Evolutionary conservation across 2,888 invertebrate species (phyloP).

Genomic region (Cephus nigrinus): DNA sequence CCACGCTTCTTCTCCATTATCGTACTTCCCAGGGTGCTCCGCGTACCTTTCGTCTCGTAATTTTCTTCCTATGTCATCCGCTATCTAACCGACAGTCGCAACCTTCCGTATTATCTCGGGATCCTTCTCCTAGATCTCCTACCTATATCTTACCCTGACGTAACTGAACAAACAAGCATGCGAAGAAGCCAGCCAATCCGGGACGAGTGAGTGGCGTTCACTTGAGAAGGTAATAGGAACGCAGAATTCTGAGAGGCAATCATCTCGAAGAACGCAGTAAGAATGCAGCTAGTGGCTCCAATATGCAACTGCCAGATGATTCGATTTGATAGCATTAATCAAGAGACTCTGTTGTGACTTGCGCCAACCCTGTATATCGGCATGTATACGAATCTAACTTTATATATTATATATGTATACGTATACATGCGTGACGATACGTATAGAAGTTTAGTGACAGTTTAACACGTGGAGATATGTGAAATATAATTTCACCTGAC

Average conservation of each 20-base stretch:
- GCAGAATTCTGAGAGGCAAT: slow-evolving; percentile 25
- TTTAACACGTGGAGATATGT: not conserved
- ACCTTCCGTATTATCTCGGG: not conserved
- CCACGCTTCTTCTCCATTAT: not conserved
- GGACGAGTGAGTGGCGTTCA: not conserved
- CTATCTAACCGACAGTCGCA: not conserved
- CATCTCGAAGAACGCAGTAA: slow-evolving; percentile 18
- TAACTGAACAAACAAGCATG: not conserved
- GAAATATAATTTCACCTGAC: not conserved
- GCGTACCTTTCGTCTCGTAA: not conserved
- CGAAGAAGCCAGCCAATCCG: not conserved
- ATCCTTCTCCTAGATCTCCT: not conserved
- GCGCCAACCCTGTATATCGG: not conserved
- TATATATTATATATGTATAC: not conserved
- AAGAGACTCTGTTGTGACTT: slow-evolving; percentile 12
- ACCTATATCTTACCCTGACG: not conserved
- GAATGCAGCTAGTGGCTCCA: slow-evolving; percentile 16
- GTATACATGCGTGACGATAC: no score
- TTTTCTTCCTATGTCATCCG: not conserved
- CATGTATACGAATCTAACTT: not conserved
- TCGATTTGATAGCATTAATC: slow-evolving; percentile 38
- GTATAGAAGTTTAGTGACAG: not conserved
- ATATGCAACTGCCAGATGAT: slow-evolving; percentile 30
- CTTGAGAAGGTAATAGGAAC: not conserved
- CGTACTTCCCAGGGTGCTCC: not conserved